Evolutionary conservation across 2,888 invertebrate genomes (phyloP).

Genomic region (Sesia bembeciformis): DNA sequence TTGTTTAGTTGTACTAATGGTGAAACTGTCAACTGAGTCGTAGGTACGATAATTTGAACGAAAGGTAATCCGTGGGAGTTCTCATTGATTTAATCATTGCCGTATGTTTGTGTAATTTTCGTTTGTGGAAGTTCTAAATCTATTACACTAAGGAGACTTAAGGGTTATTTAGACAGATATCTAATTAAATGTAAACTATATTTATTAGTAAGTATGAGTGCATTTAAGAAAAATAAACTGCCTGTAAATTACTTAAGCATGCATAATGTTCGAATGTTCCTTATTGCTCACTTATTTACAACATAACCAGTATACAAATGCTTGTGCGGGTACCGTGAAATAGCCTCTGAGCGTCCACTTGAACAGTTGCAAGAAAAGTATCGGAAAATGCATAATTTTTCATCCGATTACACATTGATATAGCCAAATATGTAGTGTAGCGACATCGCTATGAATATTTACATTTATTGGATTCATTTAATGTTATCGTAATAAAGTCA

Average conservation of each 20-base stretch:
- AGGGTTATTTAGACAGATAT: no score
- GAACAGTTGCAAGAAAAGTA: conserved; percentile 27
- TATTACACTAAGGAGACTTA: no score
- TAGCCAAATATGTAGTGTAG: background rate
- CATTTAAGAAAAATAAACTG: no score
- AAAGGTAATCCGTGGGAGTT: conserved; percentile 14
- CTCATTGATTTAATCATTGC: conserved; percentile 1
- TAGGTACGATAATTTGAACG: conserved; percentile 16
- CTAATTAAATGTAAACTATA: no score
- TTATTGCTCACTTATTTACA: no score
- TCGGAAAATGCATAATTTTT: conserved; percentile 70
- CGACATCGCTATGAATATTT: background rate
- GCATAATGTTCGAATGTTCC: no score
- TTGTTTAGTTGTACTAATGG: conserved; percentile 61
- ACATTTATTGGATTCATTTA: no score
- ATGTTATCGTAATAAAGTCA: no score
- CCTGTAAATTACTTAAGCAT: no score
- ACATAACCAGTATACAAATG: background rate
- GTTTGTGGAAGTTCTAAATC: conserved; percentile 14
- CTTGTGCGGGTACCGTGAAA: conserved; percentile 53
- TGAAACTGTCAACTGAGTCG: conserved; percentile 26
- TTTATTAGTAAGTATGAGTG: no score
- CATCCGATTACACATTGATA: conserved; percentile 59
- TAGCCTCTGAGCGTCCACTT: conserved; percentile 22
- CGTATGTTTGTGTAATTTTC: conserved; percentile 32